Evolutionary conservation across 2,797 vertebrate species (phyloP).

Genomic region (Pachyuromys duprasi): DNA sequence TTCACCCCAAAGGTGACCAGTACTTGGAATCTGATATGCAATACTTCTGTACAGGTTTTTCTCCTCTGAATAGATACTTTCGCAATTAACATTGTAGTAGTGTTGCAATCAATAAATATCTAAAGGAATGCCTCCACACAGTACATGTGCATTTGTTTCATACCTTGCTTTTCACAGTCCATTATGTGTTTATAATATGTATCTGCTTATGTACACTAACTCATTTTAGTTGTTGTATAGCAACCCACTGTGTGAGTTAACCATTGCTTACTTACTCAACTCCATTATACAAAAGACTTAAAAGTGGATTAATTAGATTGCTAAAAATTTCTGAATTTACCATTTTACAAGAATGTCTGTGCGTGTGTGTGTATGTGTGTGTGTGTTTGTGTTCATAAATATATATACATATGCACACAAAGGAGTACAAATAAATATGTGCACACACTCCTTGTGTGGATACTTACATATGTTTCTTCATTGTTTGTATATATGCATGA

Average conservation of each 20-base stretch:
- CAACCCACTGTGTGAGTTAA: neutral
- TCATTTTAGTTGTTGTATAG: neutral
- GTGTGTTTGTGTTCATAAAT: too few relatives aligned
- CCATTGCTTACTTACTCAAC: neutral
- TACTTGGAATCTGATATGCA: neutral
- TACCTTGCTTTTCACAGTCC: neutral
- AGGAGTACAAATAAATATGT: neutral
- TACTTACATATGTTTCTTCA: neutral
- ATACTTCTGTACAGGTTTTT: neutral
- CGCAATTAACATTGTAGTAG: neutral
- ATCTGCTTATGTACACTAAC: neutral
- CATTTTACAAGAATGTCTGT: neutral
- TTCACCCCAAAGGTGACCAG: neutral
- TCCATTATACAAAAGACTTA: neutral
- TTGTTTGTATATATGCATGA: neutral
- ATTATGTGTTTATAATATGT: neutral
- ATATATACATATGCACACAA: neutral
- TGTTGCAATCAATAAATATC: neutral
- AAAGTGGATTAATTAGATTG: neutral
- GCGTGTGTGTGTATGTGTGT: too few relatives aligned
- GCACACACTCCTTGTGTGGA: neutral
- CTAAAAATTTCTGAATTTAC: neutral
- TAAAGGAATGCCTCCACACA: neutral
- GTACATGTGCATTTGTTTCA: conserved; percentile 7
- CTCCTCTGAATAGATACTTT: neutral